Conservation (phyloP, 2,888 invertebrate species). For the Drosophila greeni region DNA sequence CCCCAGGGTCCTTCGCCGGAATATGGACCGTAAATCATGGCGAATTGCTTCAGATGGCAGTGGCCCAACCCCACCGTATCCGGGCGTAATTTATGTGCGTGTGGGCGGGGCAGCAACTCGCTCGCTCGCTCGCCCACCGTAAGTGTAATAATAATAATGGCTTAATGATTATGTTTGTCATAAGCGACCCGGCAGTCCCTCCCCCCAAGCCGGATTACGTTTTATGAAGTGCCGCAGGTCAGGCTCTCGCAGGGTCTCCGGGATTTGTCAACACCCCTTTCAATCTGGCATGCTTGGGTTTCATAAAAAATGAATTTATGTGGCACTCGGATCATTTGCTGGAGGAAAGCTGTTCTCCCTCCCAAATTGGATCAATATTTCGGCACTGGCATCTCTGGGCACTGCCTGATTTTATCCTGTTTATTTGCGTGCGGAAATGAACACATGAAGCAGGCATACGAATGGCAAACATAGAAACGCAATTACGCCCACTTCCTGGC, state of each 20-base stretch:
- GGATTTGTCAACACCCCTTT: conserved; percentile 63
- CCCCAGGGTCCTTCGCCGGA: conserved; percentile 23
- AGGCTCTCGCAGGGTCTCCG: conserved; percentile 13
- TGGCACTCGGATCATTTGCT: conserved; percentile 19
- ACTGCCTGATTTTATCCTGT: conserved; percentile 51
- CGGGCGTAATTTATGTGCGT: conserved; percentile 45
- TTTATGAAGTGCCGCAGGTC: conserved; percentile 58
- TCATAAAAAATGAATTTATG: conserved; percentile 32
- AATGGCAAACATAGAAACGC: conserved; percentile 69
- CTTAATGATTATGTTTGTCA: conserved; percentile 69
- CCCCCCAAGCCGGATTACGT: conserved; percentile 40
- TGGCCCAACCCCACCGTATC: conserved; percentile 18
- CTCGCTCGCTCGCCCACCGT: conserved; percentile 19
- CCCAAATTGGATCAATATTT: conserved; percentile 24
- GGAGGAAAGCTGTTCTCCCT: conserved; percentile 10
- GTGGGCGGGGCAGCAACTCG: conserved; percentile 17
- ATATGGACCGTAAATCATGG: conserved; percentile 62
- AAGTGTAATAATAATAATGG: conserved; percentile 70
- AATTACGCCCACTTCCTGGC: conserved; percentile 68
- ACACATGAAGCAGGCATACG: conserved; percentile 63
- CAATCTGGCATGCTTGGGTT: conserved; percentile 35
- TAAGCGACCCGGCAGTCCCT: conserved; percentile 38
- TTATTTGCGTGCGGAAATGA: conserved; percentile 72
- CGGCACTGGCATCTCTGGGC: conserved; percentile 10
- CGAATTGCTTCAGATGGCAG: conserved; percentile 43